A percentile compares a stretch with the other conserved stretches of the same genome.
Evolutionary conservation across 1,140 invertebrate species (phyloP).

Genomic region (Cydia fagiglandana): DNA sequence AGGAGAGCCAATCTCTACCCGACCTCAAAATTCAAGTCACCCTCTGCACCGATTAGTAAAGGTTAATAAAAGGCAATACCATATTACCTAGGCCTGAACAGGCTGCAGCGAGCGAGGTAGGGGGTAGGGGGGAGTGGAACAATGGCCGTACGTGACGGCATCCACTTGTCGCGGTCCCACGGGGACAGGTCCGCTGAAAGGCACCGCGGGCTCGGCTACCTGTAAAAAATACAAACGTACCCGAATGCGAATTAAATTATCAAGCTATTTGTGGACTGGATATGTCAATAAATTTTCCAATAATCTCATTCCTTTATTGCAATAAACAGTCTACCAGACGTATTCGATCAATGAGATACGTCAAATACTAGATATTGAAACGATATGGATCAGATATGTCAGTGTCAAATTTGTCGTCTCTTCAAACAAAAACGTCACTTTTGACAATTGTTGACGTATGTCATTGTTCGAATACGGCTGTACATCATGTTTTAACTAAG

Average conservation of each 20-base stretch:
- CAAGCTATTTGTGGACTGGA: neutral
- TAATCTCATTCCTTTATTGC: neutral
- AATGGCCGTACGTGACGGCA: constrained; percentile 72
- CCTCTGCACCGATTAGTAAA: neutral
- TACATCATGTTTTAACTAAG: no score
- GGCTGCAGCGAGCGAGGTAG: constrained; percentile 30
- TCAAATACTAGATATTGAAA: no score
- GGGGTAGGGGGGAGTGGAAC: constrained; percentile 46
- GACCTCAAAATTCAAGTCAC: neutral
- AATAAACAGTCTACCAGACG: no score
- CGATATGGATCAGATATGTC: no score
- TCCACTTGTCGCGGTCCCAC: constrained; percentile 70
- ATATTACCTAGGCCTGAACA: constrained; percentile 1
- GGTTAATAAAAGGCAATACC: neutral
- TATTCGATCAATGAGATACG: no score
- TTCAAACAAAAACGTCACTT: no score
- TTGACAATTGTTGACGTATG: no score
- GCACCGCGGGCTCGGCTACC: neutral
- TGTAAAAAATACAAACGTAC: constrained; percentile 6
- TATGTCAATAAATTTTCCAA: neutral
- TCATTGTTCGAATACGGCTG: no score
- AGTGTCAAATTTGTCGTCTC: no score
- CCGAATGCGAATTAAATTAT: constrained; percentile 14
- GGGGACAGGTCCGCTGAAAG: constrained; percentile 50
- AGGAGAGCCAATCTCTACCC: no score